Percentiles rank a stretch among this genome's conserved stretches.
Evolutionary conservation across 2,113 vertebrate genomes (phyloP).

Genomic region (Casuarius casuarius): DNA sequence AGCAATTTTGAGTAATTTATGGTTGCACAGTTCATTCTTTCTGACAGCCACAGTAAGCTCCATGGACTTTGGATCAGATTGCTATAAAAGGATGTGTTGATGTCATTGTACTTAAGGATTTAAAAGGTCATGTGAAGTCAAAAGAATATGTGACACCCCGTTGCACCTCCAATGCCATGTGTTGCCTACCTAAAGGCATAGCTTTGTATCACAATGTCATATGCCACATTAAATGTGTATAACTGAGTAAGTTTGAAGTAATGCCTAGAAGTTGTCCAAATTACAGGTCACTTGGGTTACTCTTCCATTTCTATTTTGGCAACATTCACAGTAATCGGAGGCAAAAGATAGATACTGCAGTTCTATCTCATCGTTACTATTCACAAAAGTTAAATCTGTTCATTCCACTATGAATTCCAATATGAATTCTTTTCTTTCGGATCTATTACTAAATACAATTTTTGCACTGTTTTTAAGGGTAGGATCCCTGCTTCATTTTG

Average conservation of each 20-base stretch:
- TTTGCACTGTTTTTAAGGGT: background rate
- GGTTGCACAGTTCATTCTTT: background rate
- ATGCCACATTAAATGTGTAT: background rate
- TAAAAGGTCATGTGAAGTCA: background rate
- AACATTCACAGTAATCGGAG: background rate
- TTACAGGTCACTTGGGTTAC: background rate
- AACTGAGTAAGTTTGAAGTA: background rate
- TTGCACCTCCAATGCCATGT: background rate
- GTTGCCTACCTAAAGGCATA: background rate
- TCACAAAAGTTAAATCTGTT: background rate
- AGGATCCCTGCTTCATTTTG: background rate
- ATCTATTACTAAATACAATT: background rate
- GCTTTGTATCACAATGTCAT: background rate
- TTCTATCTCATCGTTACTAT: background rate
- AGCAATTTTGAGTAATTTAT: background rate
- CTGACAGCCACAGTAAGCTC: background rate
- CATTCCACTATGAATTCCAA: background rate
- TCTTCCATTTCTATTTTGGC: background rate
- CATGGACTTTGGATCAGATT: background rate
- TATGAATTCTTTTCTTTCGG: background rate
- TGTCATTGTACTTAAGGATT: background rate
- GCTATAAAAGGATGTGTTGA: background rate
- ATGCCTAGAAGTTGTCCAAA: background rate
- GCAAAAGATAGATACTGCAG: background rate
- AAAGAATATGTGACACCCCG: background rate